Evolutionary conservation across 2,888 invertebrate species (phyloP), one percentile per base, ranked within the genome.

Genomic region (Philereme vetulata): DNA sequence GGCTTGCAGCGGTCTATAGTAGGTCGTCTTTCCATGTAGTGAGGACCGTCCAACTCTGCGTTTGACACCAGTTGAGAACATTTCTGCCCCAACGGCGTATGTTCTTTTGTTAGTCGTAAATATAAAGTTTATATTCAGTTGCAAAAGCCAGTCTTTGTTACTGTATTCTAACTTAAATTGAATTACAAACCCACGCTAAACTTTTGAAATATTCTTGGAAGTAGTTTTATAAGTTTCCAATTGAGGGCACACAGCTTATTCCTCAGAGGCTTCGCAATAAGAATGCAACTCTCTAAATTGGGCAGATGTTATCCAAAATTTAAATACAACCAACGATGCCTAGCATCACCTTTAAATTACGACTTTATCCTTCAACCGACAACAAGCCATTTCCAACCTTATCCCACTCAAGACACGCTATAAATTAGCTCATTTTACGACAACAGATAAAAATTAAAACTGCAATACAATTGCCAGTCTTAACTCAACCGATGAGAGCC

Each of bases 281-380:
- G 64, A 68, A 68, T 71, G 57, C 64, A 66, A 55, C 61, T 57
- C 48, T 64, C 66, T 69, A 77, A 70, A 67, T 73, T 72, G 62
- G 69, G 71, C 74, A 70, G 73, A 74, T 76, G 73, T 70, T 76
- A 72, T 67, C 69, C 68, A 66, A 71, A 77, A 74, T 75, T 77
- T 70, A 72, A 76, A 76, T 74, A 64, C 72, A 75, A 67, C 75
- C 70, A 68, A 66, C 64, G 62, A 61, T 66, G 71, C 73, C 77
- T 78, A 78, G 74, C 72, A 71, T 77, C 75, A 78, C 78, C 73
- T 78, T 78, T 70, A 74, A 69, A 64, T 63, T 67, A 67, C 65
- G 64, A 65, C 76, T 77, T 65, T 72, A 77, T 77, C 75, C 74
- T 69, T 75, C 64, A 68, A 70, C 66, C 59, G 49, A 56, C 56